These are phyloP conservation scores for Archocentrus centrarchus DNA, from an alignment of 2,113 vertebrate species.

Conservation along the genomic window DNA sequence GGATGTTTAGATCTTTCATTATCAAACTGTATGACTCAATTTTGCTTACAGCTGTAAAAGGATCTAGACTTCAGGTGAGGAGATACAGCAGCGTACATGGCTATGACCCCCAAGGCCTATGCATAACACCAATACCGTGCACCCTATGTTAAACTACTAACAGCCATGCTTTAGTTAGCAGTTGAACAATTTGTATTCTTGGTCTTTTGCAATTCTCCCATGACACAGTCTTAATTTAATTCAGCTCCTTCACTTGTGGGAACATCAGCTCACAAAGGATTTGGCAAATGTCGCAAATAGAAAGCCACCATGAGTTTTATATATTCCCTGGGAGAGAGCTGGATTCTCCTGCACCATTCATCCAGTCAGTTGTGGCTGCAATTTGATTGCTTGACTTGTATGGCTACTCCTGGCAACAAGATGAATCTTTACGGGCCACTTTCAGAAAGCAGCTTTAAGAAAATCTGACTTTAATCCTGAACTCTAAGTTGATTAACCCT, in stretches of 20 bases:
- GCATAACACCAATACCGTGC: not conserved
- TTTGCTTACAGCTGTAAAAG: not conserved
- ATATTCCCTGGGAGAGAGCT: not conserved
- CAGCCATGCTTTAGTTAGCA: not conserved
- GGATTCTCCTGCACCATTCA: not conserved
- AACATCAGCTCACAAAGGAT: constrained; percentile 4
- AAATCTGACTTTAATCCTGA: constrained; percentile 15
- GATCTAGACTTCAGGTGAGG: too few species aligned
- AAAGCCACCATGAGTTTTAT: not conserved
- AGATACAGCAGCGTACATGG: too few species aligned
- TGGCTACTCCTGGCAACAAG: constrained; percentile 22
- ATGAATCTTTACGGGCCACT: constrained; percentile 14
- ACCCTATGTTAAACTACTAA: not conserved
- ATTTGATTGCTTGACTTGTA: constrained; percentile 21
- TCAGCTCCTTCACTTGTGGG: not conserved
- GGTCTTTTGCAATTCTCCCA: not conserved
- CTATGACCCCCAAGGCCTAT: not conserved
- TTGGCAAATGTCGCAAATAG: constrained; percentile 26
- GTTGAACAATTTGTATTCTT: not conserved
- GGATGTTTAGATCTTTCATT: constrained; percentile 2
- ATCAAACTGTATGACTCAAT: not conserved
- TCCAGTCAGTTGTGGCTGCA: not conserved
- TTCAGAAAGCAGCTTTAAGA: constrained; percentile 2
- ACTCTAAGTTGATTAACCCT: constrained; percentile 1
- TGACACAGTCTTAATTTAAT: constrained; percentile 9